Base-by-base conservation (phyloP, 2,113 vertebrate species). In the Macrotus californicus region DNA sequence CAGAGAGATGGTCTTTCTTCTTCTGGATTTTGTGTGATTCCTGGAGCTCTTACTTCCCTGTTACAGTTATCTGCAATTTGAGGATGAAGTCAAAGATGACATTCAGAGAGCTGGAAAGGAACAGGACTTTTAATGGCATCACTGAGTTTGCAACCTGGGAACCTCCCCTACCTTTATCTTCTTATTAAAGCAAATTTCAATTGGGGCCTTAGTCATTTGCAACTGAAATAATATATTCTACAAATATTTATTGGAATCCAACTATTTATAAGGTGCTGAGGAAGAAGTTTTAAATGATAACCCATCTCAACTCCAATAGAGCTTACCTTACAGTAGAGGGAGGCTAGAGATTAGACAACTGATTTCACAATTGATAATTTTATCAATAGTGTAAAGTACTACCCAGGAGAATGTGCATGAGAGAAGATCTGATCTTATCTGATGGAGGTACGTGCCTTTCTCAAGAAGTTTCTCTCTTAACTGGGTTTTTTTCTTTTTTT, bases 221-320 rank as follows among this genome's bases (percentile, higher is more conserved):
- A 86, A 77, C 22, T 39, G n/a, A 95, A 90, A 80, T 18, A 41
- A 31, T 24, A 24, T 43, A 73, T n/a, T 59, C 41, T 19, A 52
- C 34, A 82, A 86, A 56, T 81, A 83, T 56, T 79, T 76, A 50
- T 87, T 92, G 67, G 86, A 94, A 89, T 61, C 12, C 76, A 85
- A 80, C 69, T 43, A 46, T 77, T 77, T 79, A 36, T 67, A 29
- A 81, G 50, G 52, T 70, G 36, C 41, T 61, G 88, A 89, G 41
- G 56, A 76, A 94, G 77, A 50, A 72, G 56, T 77, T 96, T 84
- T 86, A 95, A 80, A 67, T 54, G 88, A 46, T 70, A 54, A 82
- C 72, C 85, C 84, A 12, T 86, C 9, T 26, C 50, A 80, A 39
- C 48, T 75, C 50, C 76, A 48, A 26, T 52, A 69, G 66, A 89